Evolutionary conservation across 2,113 vertebrate species (phyloP), one percentile per base, ranked within the genome.

Genomic region (Tilapia sparmanii): DNA sequence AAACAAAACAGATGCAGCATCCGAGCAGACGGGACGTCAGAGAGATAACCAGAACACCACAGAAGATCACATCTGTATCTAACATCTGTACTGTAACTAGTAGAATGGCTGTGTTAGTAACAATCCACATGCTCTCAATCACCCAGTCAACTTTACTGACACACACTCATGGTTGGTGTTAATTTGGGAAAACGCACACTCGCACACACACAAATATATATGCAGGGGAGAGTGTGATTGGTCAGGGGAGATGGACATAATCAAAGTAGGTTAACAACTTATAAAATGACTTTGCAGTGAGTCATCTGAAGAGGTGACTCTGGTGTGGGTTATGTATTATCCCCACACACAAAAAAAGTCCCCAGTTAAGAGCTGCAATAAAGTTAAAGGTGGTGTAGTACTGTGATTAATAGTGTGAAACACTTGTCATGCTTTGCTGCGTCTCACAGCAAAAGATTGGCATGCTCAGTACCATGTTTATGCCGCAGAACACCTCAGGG

Each of bases 391-490:
- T 84, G 83, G 84, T 90, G 86, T 85, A 94, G 73, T 87, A 80
- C 54, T 87, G 81, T 8, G 80, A 92, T 95, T 95, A 94, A 94
- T 91, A 87, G 35, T 82, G 93, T 93, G 90, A 95, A 90, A 81
- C 52, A 90, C 88, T 87, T 82, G 84, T 92, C 96, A 96, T 95
- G 96, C 96, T 91, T 91, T 89, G 91, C 88, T 91, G 94, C 53
- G 71, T 89, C 78, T 89, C 91, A 91, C 89, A 94, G 94, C 93
- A 91, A 66, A 85, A 91, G 71, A 84, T 86, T 85, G 89, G 50
- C 84, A 86, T 91, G 92, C 93, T 96, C 94, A 95, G 94, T 96
- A 96, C 95, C 95, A 95, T 96, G 93, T 95, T 95, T 92, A 93
- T 94, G 95, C 91, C 90, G 92, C 92, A 88, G 94, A 96, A 94